A percentile compares a stretch with the other conserved stretches of the same genome.
phyloP scores from a whole-genome alignment of 2,113 vertebrate genomes.

The Delphinapterus leucas region DNA sequence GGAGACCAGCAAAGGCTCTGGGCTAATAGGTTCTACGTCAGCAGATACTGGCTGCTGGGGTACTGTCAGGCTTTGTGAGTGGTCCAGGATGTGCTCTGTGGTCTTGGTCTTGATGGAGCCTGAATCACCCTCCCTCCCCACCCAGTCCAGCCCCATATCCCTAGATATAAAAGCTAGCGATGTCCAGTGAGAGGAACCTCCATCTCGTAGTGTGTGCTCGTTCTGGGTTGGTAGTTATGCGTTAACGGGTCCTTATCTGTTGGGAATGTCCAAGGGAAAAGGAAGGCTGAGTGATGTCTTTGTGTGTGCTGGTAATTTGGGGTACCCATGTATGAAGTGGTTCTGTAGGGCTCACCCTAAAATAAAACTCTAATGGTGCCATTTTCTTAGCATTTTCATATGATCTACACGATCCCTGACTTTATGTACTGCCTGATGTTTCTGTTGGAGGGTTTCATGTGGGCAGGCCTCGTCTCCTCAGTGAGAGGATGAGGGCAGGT shows the following conservation, averaged over 20 bases:
- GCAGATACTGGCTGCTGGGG: neutral
- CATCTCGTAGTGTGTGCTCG: fast-evolving
- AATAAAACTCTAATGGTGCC: neutral
- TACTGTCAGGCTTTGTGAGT: neutral
- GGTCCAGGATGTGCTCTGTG: neutral
- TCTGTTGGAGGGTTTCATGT: neutral
- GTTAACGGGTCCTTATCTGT: neutral
- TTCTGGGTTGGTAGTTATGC: neutral
- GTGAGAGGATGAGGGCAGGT: neutral
- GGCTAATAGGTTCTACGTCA: neutral
- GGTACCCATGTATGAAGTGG: neutral
- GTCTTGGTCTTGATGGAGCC: neutral
- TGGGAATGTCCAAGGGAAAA: neutral
- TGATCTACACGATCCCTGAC: neutral
- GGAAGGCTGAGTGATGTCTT: neutral
- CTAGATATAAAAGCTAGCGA: neutral
- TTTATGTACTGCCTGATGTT: neutral
- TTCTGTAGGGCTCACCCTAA: neutral
- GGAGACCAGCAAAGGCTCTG: neutral
- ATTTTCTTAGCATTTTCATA: neutral
- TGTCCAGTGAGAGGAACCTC: neutral
- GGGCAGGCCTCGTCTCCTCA: neutral
- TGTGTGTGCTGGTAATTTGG: neutral
- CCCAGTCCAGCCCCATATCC: neutral
- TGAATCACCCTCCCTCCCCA: neutral